Conservation (phyloP, 64 coral and sea anemone species). For the Montipora sp. region DNA sequence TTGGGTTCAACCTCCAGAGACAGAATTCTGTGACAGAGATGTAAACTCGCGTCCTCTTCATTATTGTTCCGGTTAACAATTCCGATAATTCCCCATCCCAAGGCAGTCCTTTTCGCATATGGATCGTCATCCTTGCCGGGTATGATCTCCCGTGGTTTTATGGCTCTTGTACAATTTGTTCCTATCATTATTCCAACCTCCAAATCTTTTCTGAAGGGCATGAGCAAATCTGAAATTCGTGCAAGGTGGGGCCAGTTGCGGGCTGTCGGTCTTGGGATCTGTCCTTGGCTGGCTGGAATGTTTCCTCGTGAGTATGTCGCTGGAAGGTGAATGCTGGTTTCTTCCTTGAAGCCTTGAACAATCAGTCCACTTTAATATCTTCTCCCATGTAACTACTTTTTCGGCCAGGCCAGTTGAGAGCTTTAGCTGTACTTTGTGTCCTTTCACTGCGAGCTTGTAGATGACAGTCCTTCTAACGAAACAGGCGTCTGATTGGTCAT, state of each 20-base stretch:
- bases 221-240: not conserved
- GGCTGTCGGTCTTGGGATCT: slow-evolving; percentile 16
- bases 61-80: not conserved
- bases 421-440: too few species aligned
- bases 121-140: not conserved
- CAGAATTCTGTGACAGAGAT: not conserved
- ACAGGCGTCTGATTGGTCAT: too few species aligned
- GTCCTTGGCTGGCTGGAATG: not conserved
- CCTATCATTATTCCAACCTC: not conserved
- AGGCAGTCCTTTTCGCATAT: not conserved
- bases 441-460: too few species aligned
- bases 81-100: not conserved
- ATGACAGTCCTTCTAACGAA: too few species aligned
- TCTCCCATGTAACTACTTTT: too few species aligned
- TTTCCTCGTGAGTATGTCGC: too few species aligned
- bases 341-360: too few species aligned
- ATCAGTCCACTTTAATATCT: too few species aligned
- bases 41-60: not conserved
- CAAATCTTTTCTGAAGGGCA: not conserved
- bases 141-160: not conserved
- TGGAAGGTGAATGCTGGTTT: too few species aligned
- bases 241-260: not conserved
- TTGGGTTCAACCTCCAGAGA: too few species aligned
- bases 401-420: too few species aligned
- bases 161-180: not conserved